A percentile compares a stretch with the other conserved stretches of the same genome.
Evolutionary conservation across 2,113 vertebrate genomes (phyloP).

Genomic region (Chaetura pelagica): DNA sequence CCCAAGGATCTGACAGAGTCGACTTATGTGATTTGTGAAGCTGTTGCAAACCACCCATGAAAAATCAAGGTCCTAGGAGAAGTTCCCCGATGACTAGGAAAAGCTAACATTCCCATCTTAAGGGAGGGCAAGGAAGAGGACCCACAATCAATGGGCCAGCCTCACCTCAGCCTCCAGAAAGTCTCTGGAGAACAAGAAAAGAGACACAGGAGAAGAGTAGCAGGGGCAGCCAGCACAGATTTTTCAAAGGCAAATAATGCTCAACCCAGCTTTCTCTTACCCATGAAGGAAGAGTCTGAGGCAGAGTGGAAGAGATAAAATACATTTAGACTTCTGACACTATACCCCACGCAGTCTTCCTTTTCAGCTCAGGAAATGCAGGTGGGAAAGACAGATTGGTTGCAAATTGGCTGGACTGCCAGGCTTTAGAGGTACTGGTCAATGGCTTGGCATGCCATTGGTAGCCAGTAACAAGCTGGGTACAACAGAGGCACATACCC

Average conservation of each 20-base stretch:
- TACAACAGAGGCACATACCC: accelerated
- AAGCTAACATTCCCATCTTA: background rate
- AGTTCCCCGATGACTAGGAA: background rate
- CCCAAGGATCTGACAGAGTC: background rate
- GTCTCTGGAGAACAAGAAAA: background rate
- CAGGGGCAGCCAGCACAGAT: background rate
- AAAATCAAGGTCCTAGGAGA: background rate
- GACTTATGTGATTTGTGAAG: background rate
- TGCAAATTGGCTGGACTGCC: background rate
- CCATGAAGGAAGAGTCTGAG: background rate
- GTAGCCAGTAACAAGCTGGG: background rate
- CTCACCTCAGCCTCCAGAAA: background rate
- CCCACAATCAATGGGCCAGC: background rate
- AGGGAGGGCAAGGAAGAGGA: background rate
- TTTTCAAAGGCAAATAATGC: background rate
- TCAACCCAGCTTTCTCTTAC: background rate
- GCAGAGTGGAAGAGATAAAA: background rate
- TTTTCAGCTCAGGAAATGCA: background rate
- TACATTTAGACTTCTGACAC: background rate
- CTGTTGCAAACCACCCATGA: background rate
- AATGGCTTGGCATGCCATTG: background rate
- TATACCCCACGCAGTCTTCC: background rate
- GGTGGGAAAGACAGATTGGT: background rate
- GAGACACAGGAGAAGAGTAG: background rate
- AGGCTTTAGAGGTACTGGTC: background rate